These are phyloP conservation scores for Tachysurus vachellii DNA, from an alignment of 2,113 vertebrate species.

Conservation along the genomic window DNA sequence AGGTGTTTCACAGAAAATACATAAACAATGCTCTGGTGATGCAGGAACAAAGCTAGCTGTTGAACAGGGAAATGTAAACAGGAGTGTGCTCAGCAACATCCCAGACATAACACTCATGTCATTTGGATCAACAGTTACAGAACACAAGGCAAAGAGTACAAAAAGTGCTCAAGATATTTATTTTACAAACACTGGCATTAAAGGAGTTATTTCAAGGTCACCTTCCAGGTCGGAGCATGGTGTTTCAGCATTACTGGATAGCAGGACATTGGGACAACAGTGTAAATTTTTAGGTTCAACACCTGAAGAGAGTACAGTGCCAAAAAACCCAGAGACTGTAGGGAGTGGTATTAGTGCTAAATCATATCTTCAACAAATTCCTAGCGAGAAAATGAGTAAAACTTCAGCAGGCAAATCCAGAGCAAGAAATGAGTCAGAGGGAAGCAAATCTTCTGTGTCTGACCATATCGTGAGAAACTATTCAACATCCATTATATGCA, in stretches of 20 bases:
- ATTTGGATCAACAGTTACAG: conserved; percentile 1
- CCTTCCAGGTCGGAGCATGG: conserved; percentile 20
- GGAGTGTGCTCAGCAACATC: neutral
- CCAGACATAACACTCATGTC: neutral
- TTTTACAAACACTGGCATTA: neutral
- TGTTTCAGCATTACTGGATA: conserved; percentile 5
- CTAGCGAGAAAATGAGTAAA: neutral
- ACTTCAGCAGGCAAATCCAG: neutral
- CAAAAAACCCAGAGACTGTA: neutral
- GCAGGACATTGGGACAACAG: neutral
- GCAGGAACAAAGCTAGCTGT: neutral
- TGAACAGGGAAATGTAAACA: neutral
- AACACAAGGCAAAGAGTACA: neutral
- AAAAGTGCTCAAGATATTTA: neutral
- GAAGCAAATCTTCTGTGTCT: neutral
- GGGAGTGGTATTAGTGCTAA: neutral
- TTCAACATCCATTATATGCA: neutral
- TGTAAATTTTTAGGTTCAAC: neutral
- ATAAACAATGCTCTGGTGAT: conserved; percentile 2
- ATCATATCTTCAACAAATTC: neutral
- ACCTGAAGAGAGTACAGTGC: neutral
- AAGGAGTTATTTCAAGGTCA: conserved; percentile 35
- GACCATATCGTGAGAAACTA: neutral
- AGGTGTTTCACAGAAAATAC: conserved; percentile 13
- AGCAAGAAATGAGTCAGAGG: neutral